phyloP scores from a whole-genome alignment of 2,113 vertebrate genomes.

The Origma solitaria region DNA sequence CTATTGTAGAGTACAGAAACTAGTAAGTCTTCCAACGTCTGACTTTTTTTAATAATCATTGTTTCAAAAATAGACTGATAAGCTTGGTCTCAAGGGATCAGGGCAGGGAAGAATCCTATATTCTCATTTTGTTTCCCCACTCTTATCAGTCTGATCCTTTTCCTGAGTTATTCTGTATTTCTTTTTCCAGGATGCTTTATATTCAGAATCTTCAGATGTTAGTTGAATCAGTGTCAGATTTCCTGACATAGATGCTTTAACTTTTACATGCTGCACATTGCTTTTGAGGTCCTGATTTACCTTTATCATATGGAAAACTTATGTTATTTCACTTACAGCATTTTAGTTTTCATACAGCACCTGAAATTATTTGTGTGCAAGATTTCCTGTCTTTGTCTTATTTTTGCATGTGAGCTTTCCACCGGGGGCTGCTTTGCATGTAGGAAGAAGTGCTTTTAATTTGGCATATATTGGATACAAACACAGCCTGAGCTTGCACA shows the following conservation, averaged over 20 bases:
- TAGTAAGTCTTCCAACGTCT: background rate
- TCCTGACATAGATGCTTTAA: background rate
- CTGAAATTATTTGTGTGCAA: background rate
- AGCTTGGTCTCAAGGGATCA: background rate
- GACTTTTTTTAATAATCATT: background rate
- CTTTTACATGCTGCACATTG: background rate
- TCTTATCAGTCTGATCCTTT: background rate
- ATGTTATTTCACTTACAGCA: background rate
- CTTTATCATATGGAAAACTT: background rate
- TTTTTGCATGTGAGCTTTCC: background rate
- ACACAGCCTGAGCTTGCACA: background rate
- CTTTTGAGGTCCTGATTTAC: background rate
- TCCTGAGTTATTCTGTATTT: background rate
- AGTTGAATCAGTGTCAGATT: background rate
- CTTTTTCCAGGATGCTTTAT: conserved; percentile 16
- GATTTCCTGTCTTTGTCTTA: background rate
- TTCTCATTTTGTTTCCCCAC: background rate
- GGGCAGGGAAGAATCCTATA: background rate
- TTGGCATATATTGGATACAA: background rate
- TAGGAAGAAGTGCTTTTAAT: background rate
- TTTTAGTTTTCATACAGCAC: background rate
- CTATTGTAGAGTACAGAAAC: background rate
- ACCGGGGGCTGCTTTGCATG: background rate
- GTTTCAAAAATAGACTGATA: conserved; percentile 39
- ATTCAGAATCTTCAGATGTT: background rate